Base-by-base conservation (phyloP, 2,113 vertebrate genomes). In the Pollimyrus isidori region DNA sequence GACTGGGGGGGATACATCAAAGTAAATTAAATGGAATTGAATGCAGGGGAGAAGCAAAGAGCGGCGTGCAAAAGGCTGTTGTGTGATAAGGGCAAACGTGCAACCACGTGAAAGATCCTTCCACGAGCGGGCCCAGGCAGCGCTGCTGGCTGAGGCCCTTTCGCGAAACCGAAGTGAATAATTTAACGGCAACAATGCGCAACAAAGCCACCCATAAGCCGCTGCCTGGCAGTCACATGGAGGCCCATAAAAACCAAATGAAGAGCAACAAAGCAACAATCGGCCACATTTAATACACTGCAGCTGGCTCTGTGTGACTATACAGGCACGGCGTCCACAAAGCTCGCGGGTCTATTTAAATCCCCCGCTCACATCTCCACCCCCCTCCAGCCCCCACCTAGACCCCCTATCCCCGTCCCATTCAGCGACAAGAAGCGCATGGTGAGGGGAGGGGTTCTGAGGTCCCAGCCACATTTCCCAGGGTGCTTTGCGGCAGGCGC, bases 381-480 rank as follows among this genome's bases (percentile, higher is more conserved):
- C 53, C 53, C 88, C 88, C 17, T 83, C 69, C 42, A 9, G 30
- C 87, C 86, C 46, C 80, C 65, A 45, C 88, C n/a, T 1, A 84
- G 39, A 85, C 86, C 73, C 83, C 89, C 73, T 62, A 87, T 53
- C 19, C 86, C 46, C 42, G 62, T 65, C 62, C 87, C 42, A 65
- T 52, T 52, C 65, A 88, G 46, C 9, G 69, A 15, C 26, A 73
- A 88, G 62, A 80, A 84, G 88, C 6, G 48, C 88, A 56, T 45
- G 76, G 49, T 56, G 62, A 39, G 88, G 62, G 83, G 83, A 26
- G 90, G 30, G 13, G 69, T 30, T 39, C 45, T 87, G 87, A 48
- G 26, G 49, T 56, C 90, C 91, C 92, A 93, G 91, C 90, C 91
- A 91, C 89, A 89, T 91, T 86, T 93, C 92, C 92, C 92, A 92